Conservation (phyloP, 2,113 vertebrate species). For the Anas platyrhynchos region DNA sequence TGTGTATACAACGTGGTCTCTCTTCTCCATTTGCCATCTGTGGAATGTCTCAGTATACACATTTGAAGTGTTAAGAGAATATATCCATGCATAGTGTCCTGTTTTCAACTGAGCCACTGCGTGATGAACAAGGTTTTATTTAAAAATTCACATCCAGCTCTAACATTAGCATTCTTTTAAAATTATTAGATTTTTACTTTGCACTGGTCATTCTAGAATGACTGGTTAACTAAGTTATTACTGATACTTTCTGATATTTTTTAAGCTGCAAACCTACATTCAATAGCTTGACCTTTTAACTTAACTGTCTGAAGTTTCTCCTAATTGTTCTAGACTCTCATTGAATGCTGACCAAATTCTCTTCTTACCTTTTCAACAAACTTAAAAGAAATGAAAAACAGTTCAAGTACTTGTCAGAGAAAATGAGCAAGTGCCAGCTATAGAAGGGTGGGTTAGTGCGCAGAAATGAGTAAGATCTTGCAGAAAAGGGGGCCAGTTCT, state of each 20-base stretch:
- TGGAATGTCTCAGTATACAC: background rate
- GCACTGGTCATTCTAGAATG: background rate
- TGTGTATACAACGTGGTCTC: background rate
- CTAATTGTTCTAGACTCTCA: background rate
- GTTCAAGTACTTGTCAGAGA: background rate
- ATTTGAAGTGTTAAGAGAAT: background rate
- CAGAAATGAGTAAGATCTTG: background rate
- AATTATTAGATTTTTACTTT: background rate
- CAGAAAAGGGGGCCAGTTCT: background rate
- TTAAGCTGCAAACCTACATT: background rate
- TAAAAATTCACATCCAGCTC: background rate
- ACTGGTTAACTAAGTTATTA: background rate
- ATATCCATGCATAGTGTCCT: background rate
- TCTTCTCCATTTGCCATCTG: background rate
- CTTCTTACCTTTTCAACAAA: background rate
- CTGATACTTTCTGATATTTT: background rate
- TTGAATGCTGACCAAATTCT: background rate
- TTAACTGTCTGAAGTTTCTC: background rate
- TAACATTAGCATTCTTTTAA: background rate
- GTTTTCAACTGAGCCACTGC: background rate
- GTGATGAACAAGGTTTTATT: background rate
- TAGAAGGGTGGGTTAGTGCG: background rate
- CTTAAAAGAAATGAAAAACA: background rate
- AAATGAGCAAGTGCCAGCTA: background rate
- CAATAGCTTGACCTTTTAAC: background rate